These are phyloP conservation scores for Pammene fasciana DNA, from an alignment of 2,888 invertebrate species.

Conservation along the genomic window DNA sequence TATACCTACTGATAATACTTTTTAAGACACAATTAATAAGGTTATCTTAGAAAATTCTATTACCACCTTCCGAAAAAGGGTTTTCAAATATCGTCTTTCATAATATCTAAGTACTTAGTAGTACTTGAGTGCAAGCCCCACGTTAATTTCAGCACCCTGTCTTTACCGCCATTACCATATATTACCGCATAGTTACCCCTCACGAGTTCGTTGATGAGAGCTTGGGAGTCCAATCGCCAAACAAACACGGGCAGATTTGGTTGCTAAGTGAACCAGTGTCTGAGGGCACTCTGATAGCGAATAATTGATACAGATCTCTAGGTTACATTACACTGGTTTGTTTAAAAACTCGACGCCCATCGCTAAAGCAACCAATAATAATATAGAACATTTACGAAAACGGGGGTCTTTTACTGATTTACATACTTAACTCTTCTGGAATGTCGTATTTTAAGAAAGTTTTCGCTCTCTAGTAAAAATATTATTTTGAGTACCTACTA, in stretches of 20 bases:
- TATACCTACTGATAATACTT: too few relatives aligned
- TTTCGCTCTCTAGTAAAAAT: background rate
- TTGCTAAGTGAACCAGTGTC: background rate
- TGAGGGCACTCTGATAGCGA: background rate
- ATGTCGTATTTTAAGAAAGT: background rate
- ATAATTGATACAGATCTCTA: background rate
- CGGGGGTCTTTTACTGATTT: conserved; percentile 20
- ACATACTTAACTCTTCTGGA: conserved; percentile 11
- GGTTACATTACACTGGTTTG: background rate
- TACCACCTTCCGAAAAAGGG: background rate
- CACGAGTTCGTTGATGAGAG: conserved; percentile 36
- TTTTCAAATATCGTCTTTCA: conserved; percentile 17
- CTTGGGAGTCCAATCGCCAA: background rate
- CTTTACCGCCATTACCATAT: conserved; percentile 35
- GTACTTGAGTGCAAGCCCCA: conserved; percentile 11
- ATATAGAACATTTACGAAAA: conserved; percentile 16
- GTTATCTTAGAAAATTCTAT: too few relatives aligned
- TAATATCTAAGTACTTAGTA: conserved; percentile 8
- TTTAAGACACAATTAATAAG: too few relatives aligned
- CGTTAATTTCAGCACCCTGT: conserved; percentile 35
- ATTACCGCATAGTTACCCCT: conserved; percentile 38
- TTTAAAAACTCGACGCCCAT: background rate
- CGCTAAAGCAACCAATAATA: background rate
- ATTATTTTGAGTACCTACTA: background rate
- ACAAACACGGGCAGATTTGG: background rate